Evolutionary conservation across 2,888 invertebrate species (phyloP).

Genomic region (Gibbula magus): DNA sequence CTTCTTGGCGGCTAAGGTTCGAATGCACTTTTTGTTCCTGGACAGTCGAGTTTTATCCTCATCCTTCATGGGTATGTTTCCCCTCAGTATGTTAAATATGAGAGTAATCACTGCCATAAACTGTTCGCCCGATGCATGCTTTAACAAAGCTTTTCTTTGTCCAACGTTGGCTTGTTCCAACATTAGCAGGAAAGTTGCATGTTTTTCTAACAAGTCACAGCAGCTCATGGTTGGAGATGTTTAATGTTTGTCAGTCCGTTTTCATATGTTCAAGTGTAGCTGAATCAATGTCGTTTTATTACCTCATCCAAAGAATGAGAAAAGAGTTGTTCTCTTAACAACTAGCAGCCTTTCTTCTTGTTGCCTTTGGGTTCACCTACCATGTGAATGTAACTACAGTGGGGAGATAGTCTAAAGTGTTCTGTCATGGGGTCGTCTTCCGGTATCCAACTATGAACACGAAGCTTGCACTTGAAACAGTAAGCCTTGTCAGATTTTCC

Average conservation of each 20-base stretch:
- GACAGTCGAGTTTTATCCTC: not conserved
- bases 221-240: not conserved
- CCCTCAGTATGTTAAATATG: not conserved
- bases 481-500: no score
- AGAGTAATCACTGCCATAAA: not conserved
- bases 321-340: not conserved
- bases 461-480: slow-evolving; percentile 1
- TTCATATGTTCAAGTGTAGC: not conserved
- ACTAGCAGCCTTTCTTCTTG: no score
- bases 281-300: not conserved
- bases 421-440: not conserved
- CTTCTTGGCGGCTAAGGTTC: no score
- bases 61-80: not conserved
- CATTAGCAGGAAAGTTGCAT: not conserved
- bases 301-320: not conserved
- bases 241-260: not conserved
- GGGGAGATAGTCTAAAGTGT: not conserved
- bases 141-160: not conserved
- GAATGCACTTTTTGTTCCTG: no score
- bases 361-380: not conserved
- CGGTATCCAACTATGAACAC: not conserved
- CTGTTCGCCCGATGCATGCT: not conserved
- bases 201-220: not conserved
- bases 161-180: not conserved
- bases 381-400: not conserved